phyloP scores from a whole-genome alignment of 2,888 invertebrate genomes.

The Cataglyphis rosenhaueri region DNA sequence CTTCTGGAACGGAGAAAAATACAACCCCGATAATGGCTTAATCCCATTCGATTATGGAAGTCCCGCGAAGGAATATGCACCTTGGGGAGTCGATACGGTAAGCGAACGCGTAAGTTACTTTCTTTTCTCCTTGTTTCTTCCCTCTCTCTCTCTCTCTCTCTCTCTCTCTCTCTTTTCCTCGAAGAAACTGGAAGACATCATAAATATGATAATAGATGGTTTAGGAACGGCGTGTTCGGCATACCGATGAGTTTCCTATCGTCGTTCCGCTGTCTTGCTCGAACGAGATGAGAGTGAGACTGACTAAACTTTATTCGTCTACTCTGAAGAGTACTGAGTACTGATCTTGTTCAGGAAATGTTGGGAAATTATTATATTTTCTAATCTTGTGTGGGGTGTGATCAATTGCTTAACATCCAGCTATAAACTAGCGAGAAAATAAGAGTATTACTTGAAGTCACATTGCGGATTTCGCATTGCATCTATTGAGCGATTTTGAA shows the following conservation, averaged over 20 bases:
- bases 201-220: conserved; percentile 80
- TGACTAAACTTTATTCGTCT: too few relatives aligned
- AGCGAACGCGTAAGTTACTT: conserved; percentile 12
- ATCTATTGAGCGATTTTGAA: too few relatives aligned
- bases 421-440: too few relatives aligned
- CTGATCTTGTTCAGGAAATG: too few relatives aligned
- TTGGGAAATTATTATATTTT: too few relatives aligned
- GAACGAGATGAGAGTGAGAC: conserved; percentile 13
- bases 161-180: conserved; percentile 21
- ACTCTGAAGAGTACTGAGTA: too few relatives aligned
- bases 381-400: too few relatives aligned
- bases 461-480: too few relatives aligned
- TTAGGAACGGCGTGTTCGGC: conserved; percentile 75
- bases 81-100: conserved; percentile 21
- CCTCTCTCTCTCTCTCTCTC: not conserved
- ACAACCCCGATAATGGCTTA: conserved; percentile 57
- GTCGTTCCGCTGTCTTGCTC: conserved; percentile 17
- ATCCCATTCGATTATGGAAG: conserved; percentile 62
- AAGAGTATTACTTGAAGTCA: too few relatives aligned
- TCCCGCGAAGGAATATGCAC: conserved; percentile 40
- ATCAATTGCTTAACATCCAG: too few relatives aligned
- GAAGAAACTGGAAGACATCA: conserved; percentile 70
- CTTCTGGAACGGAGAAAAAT: conserved; percentile 15
- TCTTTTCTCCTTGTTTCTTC: too few relatives aligned
- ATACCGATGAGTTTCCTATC: conserved; percentile 73